Conservation (phyloP, 2,113 vertebrate species). For the Caranx ignobilis region DNA sequence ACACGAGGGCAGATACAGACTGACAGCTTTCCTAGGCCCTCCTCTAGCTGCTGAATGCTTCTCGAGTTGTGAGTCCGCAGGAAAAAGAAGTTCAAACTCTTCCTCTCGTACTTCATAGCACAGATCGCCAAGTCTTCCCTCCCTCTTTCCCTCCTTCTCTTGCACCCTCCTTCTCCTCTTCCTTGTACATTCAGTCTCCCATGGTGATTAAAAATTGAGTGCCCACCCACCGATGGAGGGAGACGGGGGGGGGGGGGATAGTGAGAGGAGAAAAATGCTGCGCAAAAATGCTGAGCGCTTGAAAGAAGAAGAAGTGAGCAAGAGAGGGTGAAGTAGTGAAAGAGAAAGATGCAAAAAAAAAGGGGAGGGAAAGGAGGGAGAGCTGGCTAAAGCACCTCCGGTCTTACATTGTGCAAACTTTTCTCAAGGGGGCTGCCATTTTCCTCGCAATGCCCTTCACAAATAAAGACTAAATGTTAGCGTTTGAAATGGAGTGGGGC, state of each 20-base stretch:
- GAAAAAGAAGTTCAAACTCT: constrained; percentile 30
- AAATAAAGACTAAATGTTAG: constrained; percentile 53
- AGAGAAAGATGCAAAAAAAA: constrained; percentile 26
- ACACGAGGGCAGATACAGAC: background rate
- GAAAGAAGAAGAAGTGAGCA: constrained; percentile 18
- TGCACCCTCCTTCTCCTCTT: constrained; percentile 5
- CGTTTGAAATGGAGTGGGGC: constrained; percentile 39
- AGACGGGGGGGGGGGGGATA: background rate
- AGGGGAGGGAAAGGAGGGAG: constrained; percentile 6
- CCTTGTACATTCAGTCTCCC: constrained; percentile 54
- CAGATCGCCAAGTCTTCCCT: constrained; percentile 18
- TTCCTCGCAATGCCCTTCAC: constrained; percentile 31
- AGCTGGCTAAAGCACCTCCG: constrained; percentile 20
- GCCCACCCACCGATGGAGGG: constrained; percentile 58
- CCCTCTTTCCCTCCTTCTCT: constrained; percentile 44
- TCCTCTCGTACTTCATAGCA: constrained; percentile 14
- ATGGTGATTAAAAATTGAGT: constrained; percentile 73
- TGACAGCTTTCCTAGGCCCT: constrained; percentile 12
- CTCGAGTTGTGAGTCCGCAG: constrained; percentile 47
- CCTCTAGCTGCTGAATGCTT: constrained; percentile 14
- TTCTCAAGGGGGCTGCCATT: constrained; percentile 32
- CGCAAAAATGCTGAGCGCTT: constrained; percentile 19
- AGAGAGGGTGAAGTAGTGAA: background rate
- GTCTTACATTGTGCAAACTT: constrained; percentile 31
- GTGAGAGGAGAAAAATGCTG: constrained; percentile 12